A percentile compares a stretch with the other conserved stretches of the same genome.
phyloP scores from a whole-genome alignment of 2,797 vertebrate species.

The Spheniscus humboldti region DNA sequence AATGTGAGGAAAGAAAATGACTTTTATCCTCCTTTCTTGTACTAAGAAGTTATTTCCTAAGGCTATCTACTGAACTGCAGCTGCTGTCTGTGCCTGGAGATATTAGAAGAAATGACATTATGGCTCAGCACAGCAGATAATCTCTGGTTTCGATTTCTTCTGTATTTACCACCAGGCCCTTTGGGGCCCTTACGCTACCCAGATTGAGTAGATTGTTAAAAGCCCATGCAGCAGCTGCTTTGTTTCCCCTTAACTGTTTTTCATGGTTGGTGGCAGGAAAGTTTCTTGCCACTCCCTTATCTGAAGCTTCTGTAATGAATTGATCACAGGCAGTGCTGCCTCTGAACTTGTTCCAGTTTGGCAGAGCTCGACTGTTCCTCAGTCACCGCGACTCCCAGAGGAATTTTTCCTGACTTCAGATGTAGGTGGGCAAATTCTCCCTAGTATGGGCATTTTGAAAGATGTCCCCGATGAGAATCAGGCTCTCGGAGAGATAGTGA shows the following conservation, averaged over 20 bases:
- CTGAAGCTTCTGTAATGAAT: slow-evolving; percentile 39
- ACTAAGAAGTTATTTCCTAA: slow-evolving; percentile 19
- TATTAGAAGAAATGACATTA: not conserved
- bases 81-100: not conserved
- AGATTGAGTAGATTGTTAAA: not conserved
- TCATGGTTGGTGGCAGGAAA: slow-evolving; percentile 36
- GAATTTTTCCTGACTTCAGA: not conserved
- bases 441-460: not conserved
- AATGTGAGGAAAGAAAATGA: not conserved
- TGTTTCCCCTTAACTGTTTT: slow-evolving; percentile 13
- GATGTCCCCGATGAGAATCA: not conserved
- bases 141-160: slow-evolving; percentile 1
- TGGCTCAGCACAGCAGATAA: not conserved
- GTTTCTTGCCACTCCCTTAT: slow-evolving; percentile 45
- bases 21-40: slow-evolving; percentile 1
- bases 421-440: not conserved
- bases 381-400: not conserved
- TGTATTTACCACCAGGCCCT: not conserved
- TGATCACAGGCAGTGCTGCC: not conserved
- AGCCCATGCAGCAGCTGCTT: not conserved
- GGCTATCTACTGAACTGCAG: slow-evolving; percentile 16
- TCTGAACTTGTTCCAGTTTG: slow-evolving; percentile 52
- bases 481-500: not conserved
- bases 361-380: not conserved
- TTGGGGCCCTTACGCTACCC: rapidly evolving